Evolutionary conservation across 1,140 invertebrate genomes (phyloP).

Genomic region (Conus betulinus): DNA sequence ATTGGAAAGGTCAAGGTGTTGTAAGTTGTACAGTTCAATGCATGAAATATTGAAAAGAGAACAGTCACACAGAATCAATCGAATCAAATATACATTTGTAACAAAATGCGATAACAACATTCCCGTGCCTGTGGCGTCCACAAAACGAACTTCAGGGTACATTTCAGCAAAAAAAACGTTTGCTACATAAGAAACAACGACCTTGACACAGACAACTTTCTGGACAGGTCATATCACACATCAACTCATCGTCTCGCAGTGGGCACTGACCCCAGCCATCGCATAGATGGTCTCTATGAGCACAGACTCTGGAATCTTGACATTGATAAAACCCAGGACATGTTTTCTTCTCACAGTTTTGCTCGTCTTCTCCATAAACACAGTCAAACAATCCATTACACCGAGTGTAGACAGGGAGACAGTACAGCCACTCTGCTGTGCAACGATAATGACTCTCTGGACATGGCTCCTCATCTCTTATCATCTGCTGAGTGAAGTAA

Average conservation of each 20-base stretch:
- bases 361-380: background rate
- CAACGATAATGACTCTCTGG: slow-evolving; percentile 16
- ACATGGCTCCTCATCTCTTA: background rate
- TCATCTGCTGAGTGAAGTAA: background rate
- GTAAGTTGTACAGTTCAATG: background rate
- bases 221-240: background rate
- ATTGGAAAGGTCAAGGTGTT: background rate
- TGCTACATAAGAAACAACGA: background rate
- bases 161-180: background rate
- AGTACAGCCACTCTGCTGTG: background rate
- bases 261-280: background rate
- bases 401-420: background rate
- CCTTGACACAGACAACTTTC: background rate
- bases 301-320: background rate
- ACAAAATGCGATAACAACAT: background rate
- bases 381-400: background rate
- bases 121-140: background rate
- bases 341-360: background rate
- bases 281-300: background rate
- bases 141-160: background rate
- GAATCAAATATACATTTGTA: background rate
- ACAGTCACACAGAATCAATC: background rate
- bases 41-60: background rate
- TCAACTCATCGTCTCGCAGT: background rate
- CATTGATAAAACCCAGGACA: background rate